phyloP scores from a whole-genome alignment of 1,140 invertebrate genomes.

The Anastrepha obliqua region DNA sequence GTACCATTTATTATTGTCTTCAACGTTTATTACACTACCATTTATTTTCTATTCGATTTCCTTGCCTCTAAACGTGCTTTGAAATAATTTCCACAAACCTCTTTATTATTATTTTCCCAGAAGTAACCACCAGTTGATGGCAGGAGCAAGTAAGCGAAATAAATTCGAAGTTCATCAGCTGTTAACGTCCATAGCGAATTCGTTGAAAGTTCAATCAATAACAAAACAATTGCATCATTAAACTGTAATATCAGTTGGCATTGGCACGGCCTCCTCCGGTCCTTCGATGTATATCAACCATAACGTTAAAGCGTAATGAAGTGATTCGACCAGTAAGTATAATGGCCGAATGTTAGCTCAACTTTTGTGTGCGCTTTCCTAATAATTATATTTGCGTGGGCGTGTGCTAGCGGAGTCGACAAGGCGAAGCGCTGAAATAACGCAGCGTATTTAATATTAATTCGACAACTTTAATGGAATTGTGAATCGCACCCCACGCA shows the following conservation, averaged over 20 bases:
- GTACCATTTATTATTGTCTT: slow-evolving; percentile 27
- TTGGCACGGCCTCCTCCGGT: neutral
- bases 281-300: too few relatives aligned
- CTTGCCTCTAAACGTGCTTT: neutral
- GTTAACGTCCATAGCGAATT: neutral
- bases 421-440: neutral
- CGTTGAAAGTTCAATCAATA: slow-evolving; percentile 35
- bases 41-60: slow-evolving; percentile 18
- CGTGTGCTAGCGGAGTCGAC: neutral
- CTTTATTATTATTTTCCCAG: slow-evolving; percentile 1
- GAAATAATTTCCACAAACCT: slow-evolving; percentile 6
- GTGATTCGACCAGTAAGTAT: neutral
- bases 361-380: neutral
- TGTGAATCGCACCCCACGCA: neutral
- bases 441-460: slow-evolving; percentile 24
- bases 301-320: neutral
- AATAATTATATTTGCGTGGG: neutral
- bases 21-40: slow-evolving; percentile 3
- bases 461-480: slow-evolving; percentile 27
- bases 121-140: too few relatives aligned
- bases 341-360: neutral
- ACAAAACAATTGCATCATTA: slow-evolving; percentile 48
- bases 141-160: neutral
- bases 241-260: slow-evolving; percentile 36
- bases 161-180: neutral